Base-by-base conservation (phyloP, 2,888 invertebrate genomes). In the Tenthredo livida region DNA sequence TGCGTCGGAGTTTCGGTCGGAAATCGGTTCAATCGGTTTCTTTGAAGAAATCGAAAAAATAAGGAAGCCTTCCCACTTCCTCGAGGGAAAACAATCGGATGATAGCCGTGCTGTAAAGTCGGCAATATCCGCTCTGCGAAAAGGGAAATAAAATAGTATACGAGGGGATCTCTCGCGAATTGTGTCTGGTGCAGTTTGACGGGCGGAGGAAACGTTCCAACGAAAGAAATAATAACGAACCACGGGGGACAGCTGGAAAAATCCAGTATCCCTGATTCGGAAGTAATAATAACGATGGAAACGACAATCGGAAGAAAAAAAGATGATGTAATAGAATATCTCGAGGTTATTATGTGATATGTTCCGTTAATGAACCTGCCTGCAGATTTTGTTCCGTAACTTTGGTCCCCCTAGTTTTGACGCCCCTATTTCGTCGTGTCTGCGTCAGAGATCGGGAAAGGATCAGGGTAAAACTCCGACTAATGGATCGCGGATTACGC, bases 401-500 rank as follows among this genome's bases (percentile, higher is more conserved):
- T 65, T 29, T 15, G 7, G 33, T 67, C 33, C 33, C 67, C 67
- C 67, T n/a, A n/a, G n/a, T 33, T 33, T 33, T 67, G 12, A 67
- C 33, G 67, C 7, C 67, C 33, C 67, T 29, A 6, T 61, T 61
- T 29, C 25, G 61, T 61, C 25, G 12, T 21, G 12, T 61, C 25
- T 61, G n/a, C n/a, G 67, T 33, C 17, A 17, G 67, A 67, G 67
- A 67, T 67, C 67, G 67, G 17, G 67, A 54, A 33, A 77, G 77
- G 77, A 77, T 77, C 77, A 54, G 33, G 54, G 77, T 77, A 29
- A 77, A 77, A 50, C 77, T 54, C 33, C 54, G 77, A 77, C 77
- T 77, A 77, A 77, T 77, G 77, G 77, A 73, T 40, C 40, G n/a
- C 15, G 77, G 77, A 54, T 54, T 54, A 77, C 50, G 21, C 54